These are phyloP conservation scores for Abscondita cerata DNA, from an alignment of 2,888 invertebrate species.

Conservation along the genomic window DNA sequence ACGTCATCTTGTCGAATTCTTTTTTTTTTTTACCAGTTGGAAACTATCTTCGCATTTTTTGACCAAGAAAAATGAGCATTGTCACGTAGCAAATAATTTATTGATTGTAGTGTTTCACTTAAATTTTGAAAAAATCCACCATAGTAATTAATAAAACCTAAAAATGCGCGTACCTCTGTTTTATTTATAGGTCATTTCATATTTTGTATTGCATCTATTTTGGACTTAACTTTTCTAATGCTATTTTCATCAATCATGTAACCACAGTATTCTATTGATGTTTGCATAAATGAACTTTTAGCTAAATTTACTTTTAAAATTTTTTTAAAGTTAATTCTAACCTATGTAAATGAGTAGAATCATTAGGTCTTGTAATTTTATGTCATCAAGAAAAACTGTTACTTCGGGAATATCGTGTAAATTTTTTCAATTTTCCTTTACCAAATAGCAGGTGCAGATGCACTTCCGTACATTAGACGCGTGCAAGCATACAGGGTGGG, in stretches of 20 bases:
- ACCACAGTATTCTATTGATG: not conserved
- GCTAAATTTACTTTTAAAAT: not conserved
- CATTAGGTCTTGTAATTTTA: not conserved
- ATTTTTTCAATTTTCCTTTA: constrained; percentile 10
- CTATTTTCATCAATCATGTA: not conserved
- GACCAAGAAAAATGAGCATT: too few relatives aligned
- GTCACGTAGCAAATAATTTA: not conserved
- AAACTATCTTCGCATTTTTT: not conserved
- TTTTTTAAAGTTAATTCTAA: too few relatives aligned
- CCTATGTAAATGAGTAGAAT: too few relatives aligned
- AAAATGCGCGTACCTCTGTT: not conserved
- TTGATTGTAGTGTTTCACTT: not conserved
- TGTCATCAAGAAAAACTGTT: not conserved
- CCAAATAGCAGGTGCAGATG: not conserved
- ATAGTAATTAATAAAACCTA: constrained; percentile 14
- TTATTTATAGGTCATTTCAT: constrained; percentile 3
- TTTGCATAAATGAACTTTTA: not conserved
- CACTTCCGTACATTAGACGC: constrained; percentile 2
- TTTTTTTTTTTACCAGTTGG: not conserved
- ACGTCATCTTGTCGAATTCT: not conserved
- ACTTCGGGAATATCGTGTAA: not conserved
- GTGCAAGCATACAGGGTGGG: constrained; percentile 2
- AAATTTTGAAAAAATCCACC: not conserved
- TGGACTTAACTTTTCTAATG: not conserved
- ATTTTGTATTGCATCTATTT: constrained; percentile 1